These are phyloP conservation scores for Magallana ariakensis DNA, from an alignment of 1,140 invertebrate species.

Conservation along the genomic window DNA sequence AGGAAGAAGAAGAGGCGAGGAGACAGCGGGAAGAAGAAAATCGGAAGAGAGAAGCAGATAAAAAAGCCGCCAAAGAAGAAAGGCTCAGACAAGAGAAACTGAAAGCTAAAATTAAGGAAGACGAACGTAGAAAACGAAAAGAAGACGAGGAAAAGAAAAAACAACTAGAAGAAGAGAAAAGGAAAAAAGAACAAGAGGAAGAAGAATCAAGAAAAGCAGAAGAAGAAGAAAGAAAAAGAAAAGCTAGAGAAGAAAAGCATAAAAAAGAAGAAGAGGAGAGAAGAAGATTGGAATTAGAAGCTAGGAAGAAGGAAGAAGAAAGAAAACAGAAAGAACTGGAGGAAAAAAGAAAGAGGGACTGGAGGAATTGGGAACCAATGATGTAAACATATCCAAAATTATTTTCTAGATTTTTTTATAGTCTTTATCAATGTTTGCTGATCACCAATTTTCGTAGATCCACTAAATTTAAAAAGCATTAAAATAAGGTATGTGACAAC, in stretches of 20 bases:
- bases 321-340: neutral
- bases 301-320: neutral
- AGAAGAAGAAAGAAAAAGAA: neutral
- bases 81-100: too few relatives aligned
- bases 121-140: too few relatives aligned
- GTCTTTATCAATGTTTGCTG: too few relatives aligned
- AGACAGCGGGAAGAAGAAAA: neutral
- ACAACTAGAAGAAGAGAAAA: neutral
- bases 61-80: too few relatives aligned
- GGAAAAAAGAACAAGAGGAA: neutral
- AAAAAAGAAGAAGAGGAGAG: neutral
- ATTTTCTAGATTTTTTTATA: too few relatives aligned
- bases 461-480: too few relatives aligned
- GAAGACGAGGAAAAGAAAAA: neutral
- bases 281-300: neutral
- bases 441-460: too few relatives aligned
- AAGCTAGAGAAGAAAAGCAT: neutral
- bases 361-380: slow-evolving; percentile 7
- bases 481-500: too few relatives aligned
- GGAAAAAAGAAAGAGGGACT: neutral
- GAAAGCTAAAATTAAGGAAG: too few relatives aligned
- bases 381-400: neutral
- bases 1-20: neutral
- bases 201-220: neutral
- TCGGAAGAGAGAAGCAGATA: too few relatives aligned